A percentile compares a stretch with the other conserved stretches of the same genome.
Evolutionary conservation across 2,888 invertebrate species (phyloP).

Genomic region (Eupithecia subumbrata): DNA sequence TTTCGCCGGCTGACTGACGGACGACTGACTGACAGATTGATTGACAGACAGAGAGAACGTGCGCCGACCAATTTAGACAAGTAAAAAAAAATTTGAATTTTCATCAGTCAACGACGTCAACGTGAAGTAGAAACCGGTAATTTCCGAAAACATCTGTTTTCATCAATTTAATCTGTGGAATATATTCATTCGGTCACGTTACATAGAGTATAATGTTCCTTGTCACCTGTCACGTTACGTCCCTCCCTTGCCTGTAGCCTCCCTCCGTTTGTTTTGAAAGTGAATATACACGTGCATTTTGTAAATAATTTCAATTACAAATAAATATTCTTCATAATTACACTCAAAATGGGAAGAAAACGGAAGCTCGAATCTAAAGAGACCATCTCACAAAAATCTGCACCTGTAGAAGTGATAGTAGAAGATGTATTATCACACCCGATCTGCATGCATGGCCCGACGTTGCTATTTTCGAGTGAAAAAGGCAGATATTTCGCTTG

Average conservation of each 20-base stretch:
- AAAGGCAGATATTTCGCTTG: constrained; percentile 90
- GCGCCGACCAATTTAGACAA: background rate
- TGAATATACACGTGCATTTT: constrained; percentile 15
- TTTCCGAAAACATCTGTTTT: constrained; percentile 17
- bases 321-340: background rate
- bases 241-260: too few species aligned
- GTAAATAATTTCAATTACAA: background rate
- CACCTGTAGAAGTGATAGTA: constrained; percentile 80
- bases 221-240: too few species aligned
- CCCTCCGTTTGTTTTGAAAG: constrained; percentile 21
- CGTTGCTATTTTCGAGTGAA: constrained; percentile 86
- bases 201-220: too few species aligned
- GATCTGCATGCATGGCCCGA: constrained; percentile 90
- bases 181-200: constrained; percentile 12
- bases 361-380: constrained; percentile 59
- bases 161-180: constrained; percentile 1
- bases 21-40: background rate
- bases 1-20: constrained; percentile 34
- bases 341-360: constrained; percentile 67
- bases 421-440: constrained; percentile 86
- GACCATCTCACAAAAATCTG: constrained; percentile 48
- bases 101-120: too few species aligned
- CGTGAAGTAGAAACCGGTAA: constrained; percentile 7
- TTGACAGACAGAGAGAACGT: constrained; percentile 19
- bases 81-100: background rate